Base-by-base conservation (phyloP, 1,140 invertebrate genomes). In the Neoseiulus cucumeris region DNA sequence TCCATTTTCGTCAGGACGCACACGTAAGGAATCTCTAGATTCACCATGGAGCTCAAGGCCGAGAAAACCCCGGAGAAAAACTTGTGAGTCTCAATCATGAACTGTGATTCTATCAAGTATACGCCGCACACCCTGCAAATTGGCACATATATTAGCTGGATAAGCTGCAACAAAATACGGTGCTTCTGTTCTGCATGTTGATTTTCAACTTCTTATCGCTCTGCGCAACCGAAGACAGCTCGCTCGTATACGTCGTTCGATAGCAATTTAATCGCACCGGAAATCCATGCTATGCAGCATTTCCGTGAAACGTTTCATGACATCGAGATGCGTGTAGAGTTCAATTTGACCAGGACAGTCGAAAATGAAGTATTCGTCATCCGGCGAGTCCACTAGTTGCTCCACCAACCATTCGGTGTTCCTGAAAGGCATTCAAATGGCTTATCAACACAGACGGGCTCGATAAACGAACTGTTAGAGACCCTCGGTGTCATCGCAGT, bases 341-440 rank as follows among this genome's bases (percentile, higher is more conserved):
- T 99, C 96, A 69, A 99, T 94, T 81, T 98, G 95, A 4, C 95
- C 94, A 12, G 95, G 94, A 76, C 93, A 97, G 78, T 98, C 95
- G 75, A 99, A 97, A n/a, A 99, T 77, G 64, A 97, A 84, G 73
- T 98, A 98, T 77, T 98, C 94, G 64, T 82, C 82, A 68, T 82
- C 80, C 1, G 82, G 80, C 65, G 87, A 84, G 12, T 81, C 80
- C 14, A 82, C 84, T 14, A 95, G 75, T 73, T 89, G 83, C 64
- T 92, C 87, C 71, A 87, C 82, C 7, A 98, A 75, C 92, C 92
- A 98, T 29, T 89, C 85, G 22, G 51, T 25, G 51, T 59, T 59
- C 9, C 51, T 59, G 51, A 18, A 59, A 59, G 55, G 55, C 1
- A 28, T 2, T 66, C 28, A 18, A 66, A 29, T 5, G n/a, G 6